Evolutionary conservation across 2,888 invertebrate species (phyloP).

Genomic region (Eurytoma californica): DNA sequence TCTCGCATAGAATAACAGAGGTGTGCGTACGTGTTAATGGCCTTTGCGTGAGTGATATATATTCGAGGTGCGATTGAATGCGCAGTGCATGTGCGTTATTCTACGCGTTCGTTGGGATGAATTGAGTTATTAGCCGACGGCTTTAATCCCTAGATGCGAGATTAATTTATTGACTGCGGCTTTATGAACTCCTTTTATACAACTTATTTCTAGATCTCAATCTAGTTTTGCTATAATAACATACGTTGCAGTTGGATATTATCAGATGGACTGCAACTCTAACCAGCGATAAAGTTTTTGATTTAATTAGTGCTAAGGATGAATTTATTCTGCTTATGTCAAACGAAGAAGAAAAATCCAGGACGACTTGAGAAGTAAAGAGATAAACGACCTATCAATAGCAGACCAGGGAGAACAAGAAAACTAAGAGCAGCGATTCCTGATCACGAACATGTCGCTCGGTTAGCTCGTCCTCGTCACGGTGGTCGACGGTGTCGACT

Average conservation of each 20-base stretch:
- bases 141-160: neutral
- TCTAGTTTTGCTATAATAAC: neutral
- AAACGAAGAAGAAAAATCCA: neutral
- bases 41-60: conserved; percentile 49
- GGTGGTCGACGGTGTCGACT: neutral
- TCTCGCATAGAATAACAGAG: conserved; percentile 4
- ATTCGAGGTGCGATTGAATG: conserved; percentile 41
- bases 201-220: neutral
- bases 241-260: too few relatives aligned
- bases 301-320: neutral
- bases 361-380: neutral
- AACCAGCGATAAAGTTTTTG: neutral
- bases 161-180: neutral
- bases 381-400: conserved; percentile 34
- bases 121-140: conserved; percentile 23
- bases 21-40: conserved; percentile 50
- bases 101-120: conserved; percentile 24
- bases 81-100: conserved; percentile 25
- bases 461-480: conserved; percentile 22
- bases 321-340: neutral
- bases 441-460: conserved; percentile 31
- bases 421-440: neutral
- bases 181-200: neutral
- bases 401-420: conserved; percentile 3
- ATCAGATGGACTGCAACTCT: too few relatives aligned